phyloP scores from a whole-genome alignment of 2,113 vertebrate genomes.

The Halcyon malimbica region DNA sequence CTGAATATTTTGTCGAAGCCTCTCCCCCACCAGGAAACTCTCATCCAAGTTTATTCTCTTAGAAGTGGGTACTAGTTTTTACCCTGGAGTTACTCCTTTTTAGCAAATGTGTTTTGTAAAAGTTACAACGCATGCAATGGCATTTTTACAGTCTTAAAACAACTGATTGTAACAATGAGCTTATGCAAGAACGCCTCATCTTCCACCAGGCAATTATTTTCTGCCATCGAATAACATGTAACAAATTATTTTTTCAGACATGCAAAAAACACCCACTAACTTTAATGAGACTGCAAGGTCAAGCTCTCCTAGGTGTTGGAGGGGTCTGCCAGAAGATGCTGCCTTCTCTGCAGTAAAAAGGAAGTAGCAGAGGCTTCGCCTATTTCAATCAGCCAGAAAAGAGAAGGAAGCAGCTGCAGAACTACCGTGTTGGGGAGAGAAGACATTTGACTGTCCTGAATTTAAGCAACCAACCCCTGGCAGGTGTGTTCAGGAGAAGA shows the following conservation, averaged over 20 bases:
- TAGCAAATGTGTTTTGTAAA: constrained; percentile 62
- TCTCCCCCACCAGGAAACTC: constrained; percentile 42
- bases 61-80: constrained; percentile 54
- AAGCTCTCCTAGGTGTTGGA: neutral
- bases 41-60: constrained; percentile 56
- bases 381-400: neutral
- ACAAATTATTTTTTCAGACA: constrained; percentile 53
- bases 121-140: constrained; percentile 55
- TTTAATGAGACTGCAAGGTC: constrained; percentile 40
- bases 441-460: neutral
- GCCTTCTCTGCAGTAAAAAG: neutral
- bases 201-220: constrained; percentile 64
- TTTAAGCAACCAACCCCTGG: neutral
- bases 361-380: constrained; percentile 11
- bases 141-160: constrained; percentile 64
- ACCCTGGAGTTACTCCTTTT: constrained; percentile 62
- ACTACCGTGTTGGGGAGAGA: neutral
- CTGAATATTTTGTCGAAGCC: constrained; percentile 20
- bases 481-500: neutral
- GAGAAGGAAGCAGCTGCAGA: constrained; percentile 37
- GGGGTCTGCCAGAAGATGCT: neutral
- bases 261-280: constrained; percentile 49
- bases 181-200: constrained; percentile 36
- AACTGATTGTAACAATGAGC: constrained; percentile 67
- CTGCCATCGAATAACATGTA: constrained; percentile 57